These are phyloP conservation scores for Mellivora capensis DNA, from an alignment of 2,113 vertebrate genomes.

Conservation along the genomic window DNA sequence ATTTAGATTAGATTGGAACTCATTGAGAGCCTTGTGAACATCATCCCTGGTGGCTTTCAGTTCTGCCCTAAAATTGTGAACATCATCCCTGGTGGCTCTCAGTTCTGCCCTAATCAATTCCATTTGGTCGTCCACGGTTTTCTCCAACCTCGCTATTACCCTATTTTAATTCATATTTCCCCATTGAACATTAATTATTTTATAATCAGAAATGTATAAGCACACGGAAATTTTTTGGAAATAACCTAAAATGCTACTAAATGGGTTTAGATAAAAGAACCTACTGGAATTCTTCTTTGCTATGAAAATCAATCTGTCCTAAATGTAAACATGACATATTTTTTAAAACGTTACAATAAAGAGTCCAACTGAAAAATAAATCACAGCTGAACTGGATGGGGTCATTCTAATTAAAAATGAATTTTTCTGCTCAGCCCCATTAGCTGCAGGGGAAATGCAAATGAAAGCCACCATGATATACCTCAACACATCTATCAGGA, in stretches of 20 bases:
- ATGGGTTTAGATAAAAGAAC: background rate
- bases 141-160: too few relatives aligned
- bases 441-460: background rate
- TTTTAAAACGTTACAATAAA: background rate
- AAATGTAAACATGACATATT: background rate
- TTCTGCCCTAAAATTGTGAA: too few relatives aligned
- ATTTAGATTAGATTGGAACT: too few relatives aligned
- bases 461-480: background rate
- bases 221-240: background rate
- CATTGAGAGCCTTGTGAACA: too few relatives aligned
- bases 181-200: background rate
- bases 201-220: background rate
- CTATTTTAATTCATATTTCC: background rate
- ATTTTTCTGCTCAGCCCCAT: background rate
- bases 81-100: too few relatives aligned
- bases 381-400: background rate
- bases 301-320: background rate
- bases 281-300: background rate
- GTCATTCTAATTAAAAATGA: background rate
- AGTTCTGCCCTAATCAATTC: too few relatives aligned
- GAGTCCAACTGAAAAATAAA: background rate
- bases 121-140: too few relatives aligned
- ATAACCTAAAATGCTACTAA: background rate
- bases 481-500: background rate
- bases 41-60: too few relatives aligned